Evolutionary conservation across 2,113 vertebrate species (phyloP).

Genomic region (Malurus cyaneus): DNA sequence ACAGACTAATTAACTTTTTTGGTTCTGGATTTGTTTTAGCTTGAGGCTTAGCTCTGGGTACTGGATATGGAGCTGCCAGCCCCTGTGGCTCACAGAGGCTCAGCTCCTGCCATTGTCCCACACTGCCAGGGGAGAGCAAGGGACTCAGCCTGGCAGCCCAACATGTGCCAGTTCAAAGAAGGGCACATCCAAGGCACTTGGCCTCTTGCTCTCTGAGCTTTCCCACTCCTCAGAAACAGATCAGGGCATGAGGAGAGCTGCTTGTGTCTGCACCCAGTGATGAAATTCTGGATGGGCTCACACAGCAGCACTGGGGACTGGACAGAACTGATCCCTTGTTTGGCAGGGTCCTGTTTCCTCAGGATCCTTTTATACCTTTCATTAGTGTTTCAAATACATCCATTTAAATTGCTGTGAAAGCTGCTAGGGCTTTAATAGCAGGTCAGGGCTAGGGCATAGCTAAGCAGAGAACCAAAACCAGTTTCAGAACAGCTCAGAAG

Average conservation of each 20-base stretch:
- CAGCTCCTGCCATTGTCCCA: not conserved
- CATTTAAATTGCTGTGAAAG: not conserved
- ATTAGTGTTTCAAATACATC: not conserved
- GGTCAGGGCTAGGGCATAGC: not conserved
- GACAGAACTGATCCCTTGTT: not conserved
- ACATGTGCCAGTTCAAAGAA: rapidly evolving
- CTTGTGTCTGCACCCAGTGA: not conserved
- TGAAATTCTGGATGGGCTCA: not conserved
- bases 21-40: not conserved
- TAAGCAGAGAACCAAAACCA: not conserved
- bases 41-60: not conserved
- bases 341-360: not conserved
- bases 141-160: not conserved
- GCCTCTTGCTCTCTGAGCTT: not conserved
- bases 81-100: rapidly evolving
- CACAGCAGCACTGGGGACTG: not conserved
- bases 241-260: not conserved
- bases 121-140: rapidly evolving
- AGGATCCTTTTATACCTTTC: not conserved
- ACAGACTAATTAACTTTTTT: not conserved
- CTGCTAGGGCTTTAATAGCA: not conserved
- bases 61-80: not conserved
- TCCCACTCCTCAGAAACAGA: not conserved
- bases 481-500: not conserved
- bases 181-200: rapidly evolving